phyloP scores from a whole-genome alignment of 2,888 invertebrate genomes.

The Microplitis manilae region DNA sequence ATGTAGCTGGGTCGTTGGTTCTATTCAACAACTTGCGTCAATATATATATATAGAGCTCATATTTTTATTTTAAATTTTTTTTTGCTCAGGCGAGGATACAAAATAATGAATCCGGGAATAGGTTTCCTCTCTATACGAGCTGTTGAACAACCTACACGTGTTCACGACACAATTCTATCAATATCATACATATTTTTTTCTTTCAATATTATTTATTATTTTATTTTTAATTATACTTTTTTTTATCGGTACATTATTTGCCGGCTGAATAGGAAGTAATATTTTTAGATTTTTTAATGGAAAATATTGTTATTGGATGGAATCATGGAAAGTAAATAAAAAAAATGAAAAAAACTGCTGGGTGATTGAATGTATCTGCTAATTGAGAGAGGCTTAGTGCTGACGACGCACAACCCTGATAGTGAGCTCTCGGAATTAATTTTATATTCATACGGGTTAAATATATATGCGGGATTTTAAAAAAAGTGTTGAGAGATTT shows the following conservation, averaged over 20 bases:
- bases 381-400: not conserved
- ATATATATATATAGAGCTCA: slow-evolving; percentile 19
- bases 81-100: slow-evolving; percentile 4
- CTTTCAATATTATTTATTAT: not conserved
- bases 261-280: not conserved
- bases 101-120: slow-evolving; percentile 37
- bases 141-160: slow-evolving; percentile 7
- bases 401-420: not conserved
- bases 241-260: not conserved
- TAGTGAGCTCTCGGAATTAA: slow-evolving; percentile 1
- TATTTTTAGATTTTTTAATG: not conserved
- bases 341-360: not conserved
- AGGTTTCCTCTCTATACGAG: slow-evolving; percentile 7
- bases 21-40: slow-evolving; percentile 24
- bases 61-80: slow-evolving; percentile 31
- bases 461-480: not conserved
- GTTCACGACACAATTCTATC: slow-evolving; percentile 15
- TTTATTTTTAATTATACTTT: not conserved
- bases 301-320: not conserved
- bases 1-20: slow-evolving; percentile 25
- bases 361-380: not conserved
- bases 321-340: not conserved
- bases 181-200: not conserved
- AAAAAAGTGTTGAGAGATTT: not conserved
- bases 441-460: slow-evolving; percentile 11